These are phyloP conservation scores for Ectobius pallidus DNA, from an alignment of 2,888 invertebrate species.

Conservation along the genomic window DNA sequence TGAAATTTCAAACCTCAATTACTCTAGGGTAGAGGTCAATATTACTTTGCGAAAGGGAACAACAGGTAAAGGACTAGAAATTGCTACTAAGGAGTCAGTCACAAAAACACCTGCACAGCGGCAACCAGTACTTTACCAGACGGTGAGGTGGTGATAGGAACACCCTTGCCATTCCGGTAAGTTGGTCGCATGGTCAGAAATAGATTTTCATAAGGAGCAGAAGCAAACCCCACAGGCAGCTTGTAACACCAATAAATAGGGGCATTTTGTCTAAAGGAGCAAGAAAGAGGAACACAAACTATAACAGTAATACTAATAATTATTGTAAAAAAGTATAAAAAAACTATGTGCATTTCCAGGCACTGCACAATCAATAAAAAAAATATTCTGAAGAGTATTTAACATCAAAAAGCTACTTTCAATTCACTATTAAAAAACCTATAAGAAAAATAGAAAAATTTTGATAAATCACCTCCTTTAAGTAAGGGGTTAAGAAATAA, in stretches of 20 bases:
- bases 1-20: constrained; percentile 22
- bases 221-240: constrained; percentile 86
- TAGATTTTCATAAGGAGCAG: constrained; percentile 75
- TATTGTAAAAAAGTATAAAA: not conserved
- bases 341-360: not conserved
- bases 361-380: not conserved
- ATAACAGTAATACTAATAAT: constrained; percentile 18
- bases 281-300: constrained; percentile 44
- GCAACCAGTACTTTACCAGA: constrained; percentile 49
- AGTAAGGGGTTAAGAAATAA: too few relatives aligned
- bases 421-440: too few relatives aligned
- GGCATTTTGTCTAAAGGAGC: constrained; percentile 63
- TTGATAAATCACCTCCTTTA: too few relatives aligned
- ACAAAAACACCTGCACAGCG: constrained; percentile 34
- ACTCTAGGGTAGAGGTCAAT: not conserved
- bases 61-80: not conserved
- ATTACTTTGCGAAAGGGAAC: not conserved
- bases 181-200: constrained; percentile 58
- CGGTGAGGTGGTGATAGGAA: constrained; percentile 44
- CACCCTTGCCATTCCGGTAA: constrained; percentile 46
- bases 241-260: constrained; percentile 86
- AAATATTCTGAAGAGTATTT: constrained; percentile 34
- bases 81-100: constrained; percentile 11
- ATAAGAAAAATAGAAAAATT: too few relatives aligned
- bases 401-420: too few relatives aligned